Conservation (phyloP, 2,888 invertebrate genomes). For the Alloscopus bannaensis region DNA sequence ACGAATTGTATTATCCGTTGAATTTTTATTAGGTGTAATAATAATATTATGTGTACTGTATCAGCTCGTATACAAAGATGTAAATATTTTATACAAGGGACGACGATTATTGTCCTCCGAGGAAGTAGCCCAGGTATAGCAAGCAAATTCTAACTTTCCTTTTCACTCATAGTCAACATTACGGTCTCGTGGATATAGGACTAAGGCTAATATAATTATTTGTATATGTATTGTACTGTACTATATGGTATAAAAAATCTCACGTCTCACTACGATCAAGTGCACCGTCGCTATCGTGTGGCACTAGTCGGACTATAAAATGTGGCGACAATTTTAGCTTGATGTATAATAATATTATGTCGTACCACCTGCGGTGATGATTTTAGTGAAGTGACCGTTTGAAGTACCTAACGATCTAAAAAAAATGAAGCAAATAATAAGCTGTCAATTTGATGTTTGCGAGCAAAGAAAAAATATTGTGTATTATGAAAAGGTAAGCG, state of each 20-base stretch:
- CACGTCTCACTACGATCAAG: constrained; percentile 3
- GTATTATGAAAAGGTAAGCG: too few species aligned
- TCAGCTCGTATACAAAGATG: background rate
- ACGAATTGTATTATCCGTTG: background rate
- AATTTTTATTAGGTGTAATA: constrained; percentile 1
- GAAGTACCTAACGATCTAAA: constrained; percentile 61
- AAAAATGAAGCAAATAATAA: constrained; percentile 60
- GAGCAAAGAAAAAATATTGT: too few species aligned
- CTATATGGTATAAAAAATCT: background rate
- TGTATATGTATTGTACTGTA: background rate
- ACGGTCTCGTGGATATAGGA: constrained; percentile 38
- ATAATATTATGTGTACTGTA: background rate
- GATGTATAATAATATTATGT: too few species aligned
- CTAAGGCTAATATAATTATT: background rate
- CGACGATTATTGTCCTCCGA: too few species aligned
- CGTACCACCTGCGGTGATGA: constrained; percentile 34
- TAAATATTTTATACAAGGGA: constrained; percentile 55
- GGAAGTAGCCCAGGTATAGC: too few species aligned
- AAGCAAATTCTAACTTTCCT: constrained; percentile 28
- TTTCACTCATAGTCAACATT: constrained; percentile 47
- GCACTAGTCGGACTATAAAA: too few species aligned
- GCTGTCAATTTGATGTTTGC: too few species aligned
- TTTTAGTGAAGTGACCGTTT: constrained; percentile 35
- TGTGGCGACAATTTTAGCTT: too few species aligned
- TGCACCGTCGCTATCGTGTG: too few species aligned